Evolutionary conservation across 2,888 invertebrate genomes (phyloP).

Genomic region (Drosophila recens): DNA sequence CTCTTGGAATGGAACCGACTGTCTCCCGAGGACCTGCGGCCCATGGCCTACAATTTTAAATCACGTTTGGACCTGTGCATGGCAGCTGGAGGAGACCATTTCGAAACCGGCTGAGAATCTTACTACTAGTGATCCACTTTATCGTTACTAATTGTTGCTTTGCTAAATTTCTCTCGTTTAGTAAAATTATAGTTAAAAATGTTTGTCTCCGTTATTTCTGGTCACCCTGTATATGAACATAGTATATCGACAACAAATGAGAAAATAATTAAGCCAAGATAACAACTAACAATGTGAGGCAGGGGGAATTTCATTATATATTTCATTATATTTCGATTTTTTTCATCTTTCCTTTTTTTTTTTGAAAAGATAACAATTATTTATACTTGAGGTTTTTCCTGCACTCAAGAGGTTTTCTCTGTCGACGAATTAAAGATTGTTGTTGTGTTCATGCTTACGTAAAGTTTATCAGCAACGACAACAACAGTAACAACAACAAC

Average conservation of each 20-base stretch:
- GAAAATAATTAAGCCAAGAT: conserved; percentile 60
- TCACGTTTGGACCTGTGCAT: too few relatives aligned
- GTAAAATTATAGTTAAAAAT: too few relatives aligned
- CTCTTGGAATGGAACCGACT: too few relatives aligned
- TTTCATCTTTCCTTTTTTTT: conserved; percentile 18
- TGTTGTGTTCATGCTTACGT: conserved; percentile 47
- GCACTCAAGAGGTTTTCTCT: conserved; percentile 50
- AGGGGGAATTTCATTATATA: conserved; percentile 4
- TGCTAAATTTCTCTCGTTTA: too few relatives aligned
- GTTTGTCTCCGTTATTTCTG: too few relatives aligned
- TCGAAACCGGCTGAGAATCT: too few relatives aligned
- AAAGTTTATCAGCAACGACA: conserved; percentile 63
- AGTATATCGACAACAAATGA: conserved; percentile 49
- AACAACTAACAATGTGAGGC: conserved; percentile 35
- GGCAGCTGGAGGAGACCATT: too few relatives aligned
- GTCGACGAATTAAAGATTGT: conserved; percentile 46
- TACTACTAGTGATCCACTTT: too few relatives aligned
- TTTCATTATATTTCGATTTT: conserved; percentile 2
- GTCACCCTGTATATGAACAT: not conserved
- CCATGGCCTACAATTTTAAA: too few relatives aligned
- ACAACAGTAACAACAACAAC: conserved; percentile 38
- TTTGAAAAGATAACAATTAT: conserved; percentile 26
- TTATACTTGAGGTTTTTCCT: conserved; percentile 48
- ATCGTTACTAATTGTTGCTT: too few relatives aligned
- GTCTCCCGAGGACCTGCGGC: too few relatives aligned